Base-by-base conservation (phyloP, 1,140 invertebrate genomes). In the Papilio dardanus region DNA sequence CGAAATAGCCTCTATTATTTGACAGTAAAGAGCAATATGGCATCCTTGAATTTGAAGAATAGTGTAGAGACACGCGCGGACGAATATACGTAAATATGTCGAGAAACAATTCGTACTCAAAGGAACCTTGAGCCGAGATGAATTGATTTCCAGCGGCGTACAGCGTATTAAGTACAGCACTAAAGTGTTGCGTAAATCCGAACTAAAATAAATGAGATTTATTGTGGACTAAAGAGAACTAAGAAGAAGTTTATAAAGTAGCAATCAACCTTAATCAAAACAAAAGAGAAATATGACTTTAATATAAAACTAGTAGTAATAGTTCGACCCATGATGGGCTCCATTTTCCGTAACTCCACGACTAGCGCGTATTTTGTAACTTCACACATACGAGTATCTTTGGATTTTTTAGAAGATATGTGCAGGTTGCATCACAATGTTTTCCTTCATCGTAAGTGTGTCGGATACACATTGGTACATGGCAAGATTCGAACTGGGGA, bases 121-220 rank as follows among this genome's bases (percentile, higher is more conserved):
- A 65, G 71, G 74, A 74, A 46, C 42, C 31, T 42, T 66, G 62
- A 67, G 62, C 54, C 54, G 69, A 54, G 68, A 68, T 74, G 65
- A 77, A 77, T 74, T 66, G 71, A 77, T 77, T 77, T 74, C 62
- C 76, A 77, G 66, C 31, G 69, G n/a, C 40, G 31, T 74, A 31
- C 54, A 65, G 65, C 71, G 50, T 40, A 30, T 71, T 46, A 40
- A 71, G 68, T 37, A 42, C 68, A 37, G 21, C 40, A 21, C 8
- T 37, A 21, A 68, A 37, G 67, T 40, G 0, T 21, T 37, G 19
- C n/a, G 10, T 40, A 24, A 8, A 40, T 19, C 19, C 31, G 28
- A 35, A n/a, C 65, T 35, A 28, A 24, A 14, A 62, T 3, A 19
- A 6, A 4, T 28, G 54, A 10, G 24, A 62, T n/a, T n/a, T n/a